These are phyloP conservation scores for Gulo gulo DNA, from an alignment of 2,113 vertebrate species.

Conservation along the genomic window DNA sequence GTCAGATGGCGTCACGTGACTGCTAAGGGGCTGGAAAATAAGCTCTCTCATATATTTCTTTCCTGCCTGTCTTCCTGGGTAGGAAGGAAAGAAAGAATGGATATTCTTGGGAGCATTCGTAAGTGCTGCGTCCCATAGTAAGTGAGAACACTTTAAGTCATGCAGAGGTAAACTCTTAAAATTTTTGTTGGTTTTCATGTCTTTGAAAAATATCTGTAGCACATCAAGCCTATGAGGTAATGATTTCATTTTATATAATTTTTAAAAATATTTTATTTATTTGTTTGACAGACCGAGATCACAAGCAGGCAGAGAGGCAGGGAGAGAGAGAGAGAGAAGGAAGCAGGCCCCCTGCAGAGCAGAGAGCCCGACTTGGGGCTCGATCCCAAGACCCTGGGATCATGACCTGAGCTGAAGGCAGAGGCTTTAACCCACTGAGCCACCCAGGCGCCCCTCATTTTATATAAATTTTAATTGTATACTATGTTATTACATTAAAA, in stretches of 20 bases:
- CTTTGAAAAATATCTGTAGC: background rate
- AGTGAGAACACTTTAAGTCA: background rate
- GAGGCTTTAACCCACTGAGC: no score
- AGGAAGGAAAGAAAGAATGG: background rate
- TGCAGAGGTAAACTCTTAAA: background rate
- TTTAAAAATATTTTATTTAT: background rate
- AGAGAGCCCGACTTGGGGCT: no score
- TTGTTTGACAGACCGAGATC: no score
- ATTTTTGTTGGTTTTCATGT: background rate
- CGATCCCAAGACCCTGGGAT: no score
- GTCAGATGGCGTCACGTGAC: background rate
- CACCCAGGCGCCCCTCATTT: background rate
- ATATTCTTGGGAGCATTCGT: background rate
- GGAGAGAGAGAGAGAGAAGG: no score
- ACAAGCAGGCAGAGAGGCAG: no score
- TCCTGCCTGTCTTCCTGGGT: background rate
- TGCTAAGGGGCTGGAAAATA: background rate
- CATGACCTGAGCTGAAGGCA: no score
- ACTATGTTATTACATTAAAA: background rate
- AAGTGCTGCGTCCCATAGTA: background rate
- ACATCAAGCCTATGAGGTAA: background rate
- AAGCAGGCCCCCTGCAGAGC: no score
- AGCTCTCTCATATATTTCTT: background rate
- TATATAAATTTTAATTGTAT: background rate
- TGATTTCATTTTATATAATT: slow-evolving; percentile 11